Evolutionary conservation across 35 echinoderm and acorn worm species (phyloP).

Genomic region (Holothuria glaberrima): DNA sequence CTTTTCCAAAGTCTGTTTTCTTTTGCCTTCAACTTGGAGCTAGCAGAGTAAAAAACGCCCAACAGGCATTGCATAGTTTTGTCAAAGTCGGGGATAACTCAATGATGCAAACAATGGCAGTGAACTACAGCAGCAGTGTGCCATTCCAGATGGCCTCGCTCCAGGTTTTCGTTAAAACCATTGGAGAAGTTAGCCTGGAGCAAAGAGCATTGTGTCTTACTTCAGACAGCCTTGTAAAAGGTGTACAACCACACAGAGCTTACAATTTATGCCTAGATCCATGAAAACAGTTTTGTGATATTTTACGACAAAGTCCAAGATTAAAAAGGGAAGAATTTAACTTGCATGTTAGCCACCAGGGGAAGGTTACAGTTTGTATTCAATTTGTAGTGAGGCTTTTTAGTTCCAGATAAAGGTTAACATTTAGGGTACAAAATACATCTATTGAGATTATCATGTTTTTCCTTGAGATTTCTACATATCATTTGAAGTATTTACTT

Average conservation of each 20-base stretch:
- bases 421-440: too few relatives aligned
- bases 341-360: too few relatives aligned
- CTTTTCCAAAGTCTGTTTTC: not conserved
- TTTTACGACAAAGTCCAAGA: too few relatives aligned
- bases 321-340: too few relatives aligned
- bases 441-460: too few relatives aligned
- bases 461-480: too few relatives aligned
- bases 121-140: slow-evolving; percentile 22
- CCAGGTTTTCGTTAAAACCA: slow-evolving; percentile 24
- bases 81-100: slow-evolving; percentile 49
- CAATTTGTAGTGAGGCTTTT: too few relatives aligned
- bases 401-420: too few relatives aligned
- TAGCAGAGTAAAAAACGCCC: slow-evolving; percentile 21
- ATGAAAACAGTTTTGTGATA: too few relatives aligned
- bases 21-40: slow-evolving; percentile 43
- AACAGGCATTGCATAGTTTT: slow-evolving; percentile 48
- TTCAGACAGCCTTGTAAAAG: slow-evolving; percentile 42
- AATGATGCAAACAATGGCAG: slow-evolving; percentile 31
- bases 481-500: too few relatives aligned
- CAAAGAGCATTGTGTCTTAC: slow-evolving; percentile 22
- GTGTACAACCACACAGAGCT: slow-evolving; percentile 33
- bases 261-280: slow-evolving; percentile 9
- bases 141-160: slow-evolving; percentile 38
- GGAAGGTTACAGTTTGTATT: too few relatives aligned
- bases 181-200: slow-evolving; percentile 22